phyloP scores from a whole-genome alignment of 2,113 vertebrate genomes.

The Sciurus niger region DNA sequence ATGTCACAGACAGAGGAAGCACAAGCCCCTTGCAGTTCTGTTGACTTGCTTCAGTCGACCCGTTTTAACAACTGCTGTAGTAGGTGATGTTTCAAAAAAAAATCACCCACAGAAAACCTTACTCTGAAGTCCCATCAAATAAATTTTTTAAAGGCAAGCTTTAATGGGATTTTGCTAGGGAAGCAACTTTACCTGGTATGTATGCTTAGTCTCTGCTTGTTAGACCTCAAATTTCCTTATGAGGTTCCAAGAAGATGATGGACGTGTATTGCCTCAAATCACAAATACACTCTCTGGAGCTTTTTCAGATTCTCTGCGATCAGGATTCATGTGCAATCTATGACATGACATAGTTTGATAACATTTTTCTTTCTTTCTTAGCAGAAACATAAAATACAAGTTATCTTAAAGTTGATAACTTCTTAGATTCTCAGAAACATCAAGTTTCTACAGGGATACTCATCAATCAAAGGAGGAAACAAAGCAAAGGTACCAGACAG shows the following conservation, averaged over 20 bases:
- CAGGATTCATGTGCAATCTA: background rate
- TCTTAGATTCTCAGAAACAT: constrained; percentile 32
- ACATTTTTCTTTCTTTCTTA: constrained; percentile 5
- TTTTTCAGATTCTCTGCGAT: constrained; percentile 26
- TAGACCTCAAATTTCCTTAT: constrained; percentile 6
- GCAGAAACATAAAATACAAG: constrained; percentile 42
- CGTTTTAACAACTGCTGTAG: background rate
- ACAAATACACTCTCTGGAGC: background rate
- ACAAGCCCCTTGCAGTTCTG: background rate
- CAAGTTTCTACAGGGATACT: background rate
- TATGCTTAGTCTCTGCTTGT: constrained; percentile 28
- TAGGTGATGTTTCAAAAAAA: background rate
- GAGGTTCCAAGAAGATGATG: constrained; percentile 18
- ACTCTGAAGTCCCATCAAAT: background rate
- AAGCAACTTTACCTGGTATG: background rate
- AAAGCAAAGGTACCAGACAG: background rate
- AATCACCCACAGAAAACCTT: background rate
- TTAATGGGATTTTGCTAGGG: background rate
- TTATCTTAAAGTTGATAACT: background rate
- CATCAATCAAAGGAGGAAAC: fast-evolving
- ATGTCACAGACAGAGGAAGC: background rate
- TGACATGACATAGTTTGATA: background rate
- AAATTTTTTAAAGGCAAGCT: background rate
- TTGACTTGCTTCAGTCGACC: background rate
- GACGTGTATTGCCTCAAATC: constrained; percentile 6